A percentile compares a stretch with the other conserved stretches of the same genome.
Conservation (phyloP, 2,797 vertebrate species). For the Scomberomorus guttatus region DNA sequence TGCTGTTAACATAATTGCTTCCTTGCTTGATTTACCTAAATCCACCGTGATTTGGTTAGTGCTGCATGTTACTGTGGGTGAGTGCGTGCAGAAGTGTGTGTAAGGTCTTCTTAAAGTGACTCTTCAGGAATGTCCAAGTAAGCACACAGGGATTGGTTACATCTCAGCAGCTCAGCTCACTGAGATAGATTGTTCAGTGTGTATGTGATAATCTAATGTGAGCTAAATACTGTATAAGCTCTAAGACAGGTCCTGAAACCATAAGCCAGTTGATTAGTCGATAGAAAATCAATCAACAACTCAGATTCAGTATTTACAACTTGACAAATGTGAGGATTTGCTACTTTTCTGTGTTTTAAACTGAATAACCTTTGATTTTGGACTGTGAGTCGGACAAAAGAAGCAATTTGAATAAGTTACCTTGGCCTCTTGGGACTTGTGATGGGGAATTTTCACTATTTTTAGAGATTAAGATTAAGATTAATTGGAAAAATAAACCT, state of each 20-base stretch:
- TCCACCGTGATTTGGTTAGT: constrained; percentile 22
- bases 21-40: constrained; percentile 44
- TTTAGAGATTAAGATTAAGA: background rate
- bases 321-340: background rate
- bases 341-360: background rate
- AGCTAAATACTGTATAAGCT: background rate
- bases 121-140: constrained; percentile 42
- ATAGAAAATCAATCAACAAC: background rate
- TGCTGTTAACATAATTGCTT: constrained; percentile 41
- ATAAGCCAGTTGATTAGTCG: background rate
- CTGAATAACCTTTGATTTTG: background rate
- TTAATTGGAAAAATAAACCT: background rate
- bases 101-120: constrained; percentile 29
- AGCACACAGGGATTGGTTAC: constrained; percentile 43
- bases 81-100: constrained; percentile 1
- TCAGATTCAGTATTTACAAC: background rate
- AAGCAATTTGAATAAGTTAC: too few relatives aligned
- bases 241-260: background rate
- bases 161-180: constrained; percentile 42
- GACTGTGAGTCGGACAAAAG: too few relatives aligned
- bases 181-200: constrained; percentile 13
- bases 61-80: constrained; percentile 14
- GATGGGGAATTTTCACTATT: too few relatives aligned
- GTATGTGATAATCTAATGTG: background rate
- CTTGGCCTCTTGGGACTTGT: too few relatives aligned